Evolutionary conservation across 1,140 invertebrate genomes (phyloP).

Genomic region (Aphaenogaster ashmeadi): DNA sequence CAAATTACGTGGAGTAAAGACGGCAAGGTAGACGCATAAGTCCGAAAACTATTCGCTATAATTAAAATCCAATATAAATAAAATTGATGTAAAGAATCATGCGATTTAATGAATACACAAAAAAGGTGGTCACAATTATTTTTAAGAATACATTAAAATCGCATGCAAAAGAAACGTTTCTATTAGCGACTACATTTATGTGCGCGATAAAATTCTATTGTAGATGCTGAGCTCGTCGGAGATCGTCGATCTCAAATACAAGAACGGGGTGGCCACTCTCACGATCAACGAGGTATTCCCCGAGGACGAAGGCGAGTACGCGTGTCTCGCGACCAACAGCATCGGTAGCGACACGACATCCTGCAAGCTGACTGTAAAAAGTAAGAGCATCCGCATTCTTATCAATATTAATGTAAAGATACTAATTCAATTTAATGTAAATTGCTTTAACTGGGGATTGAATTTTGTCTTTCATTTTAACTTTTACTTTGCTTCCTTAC

Average conservation of each 20-base stretch:
- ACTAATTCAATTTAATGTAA: neutral
- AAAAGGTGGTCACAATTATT: neutral
- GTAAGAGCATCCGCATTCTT: slow-evolving; percentile 88
- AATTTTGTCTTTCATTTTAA: neutral
- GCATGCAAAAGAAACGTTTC: neutral
- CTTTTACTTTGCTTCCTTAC: neutral
- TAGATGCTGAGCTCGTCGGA: slow-evolving; percentile 92
- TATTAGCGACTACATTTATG: neutral
- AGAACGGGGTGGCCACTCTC: slow-evolving; percentile 94
- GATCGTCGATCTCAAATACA: slow-evolving; percentile 96
- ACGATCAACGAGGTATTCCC: slow-evolving; percentile 97
- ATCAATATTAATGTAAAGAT: slow-evolving; percentile 22
- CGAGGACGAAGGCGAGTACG: slow-evolving; percentile 96
- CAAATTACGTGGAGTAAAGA: slow-evolving; percentile 95
- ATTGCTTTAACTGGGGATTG: neutral
- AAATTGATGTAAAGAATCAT: neutral
- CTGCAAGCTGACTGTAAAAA: slow-evolving; percentile 94
- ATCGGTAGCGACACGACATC: slow-evolving; percentile 94
- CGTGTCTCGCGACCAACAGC: slow-evolving; percentile 96
- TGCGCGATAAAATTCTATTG: neutral
- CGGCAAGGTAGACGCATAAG: slow-evolving; percentile 87
- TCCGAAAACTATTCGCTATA: neutral
- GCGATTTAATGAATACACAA: neutral
- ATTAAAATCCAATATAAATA: neutral
- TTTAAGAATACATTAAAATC: neutral